Percentiles rank a stretch among this genome's conserved stretches.
phyloP scores from a whole-genome alignment of 2,888 invertebrate genomes.

The Vanessa cardui region DNA sequence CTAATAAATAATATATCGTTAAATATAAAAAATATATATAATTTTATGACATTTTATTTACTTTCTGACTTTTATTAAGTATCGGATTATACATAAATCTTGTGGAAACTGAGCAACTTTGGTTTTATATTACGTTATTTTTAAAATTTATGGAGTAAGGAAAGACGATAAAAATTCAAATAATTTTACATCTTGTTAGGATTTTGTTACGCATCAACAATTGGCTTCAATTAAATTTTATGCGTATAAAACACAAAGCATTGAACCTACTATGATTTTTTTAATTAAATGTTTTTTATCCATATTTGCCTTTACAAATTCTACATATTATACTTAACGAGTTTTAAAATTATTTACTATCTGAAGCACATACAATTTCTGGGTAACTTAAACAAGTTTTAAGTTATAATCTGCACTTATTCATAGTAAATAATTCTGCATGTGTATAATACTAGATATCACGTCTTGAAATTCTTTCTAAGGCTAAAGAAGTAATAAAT shows the following conservation, averaged over 20 bases:
- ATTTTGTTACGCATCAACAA: background rate
- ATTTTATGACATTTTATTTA: background rate
- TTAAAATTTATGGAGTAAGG: conserved; percentile 4
- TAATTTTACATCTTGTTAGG: background rate
- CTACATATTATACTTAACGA: no score
- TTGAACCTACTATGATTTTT: no score
- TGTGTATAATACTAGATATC: no score
- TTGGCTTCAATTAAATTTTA: background rate
- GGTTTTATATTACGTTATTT: background rate
- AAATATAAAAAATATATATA: background rate
- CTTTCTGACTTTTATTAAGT: conserved; percentile 1
- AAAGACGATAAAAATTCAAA: conserved; percentile 5
- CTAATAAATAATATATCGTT: background rate
- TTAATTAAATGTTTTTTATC: no score
- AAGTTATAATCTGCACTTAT: no score
- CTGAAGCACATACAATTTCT: no score
- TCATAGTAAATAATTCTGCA: no score
- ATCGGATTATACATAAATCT: conserved; percentile 1
- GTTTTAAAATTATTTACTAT: no score
- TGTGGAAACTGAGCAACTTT: background rate
- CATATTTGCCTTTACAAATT: no score
- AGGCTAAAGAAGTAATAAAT: no score
- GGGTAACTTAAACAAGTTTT: no score
- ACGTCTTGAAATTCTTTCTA: no score
- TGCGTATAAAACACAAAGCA: background rate